Evolutionary conservation across 1,140 invertebrate genomes (phyloP).

Genomic region (Hylyphantes graminicola): DNA sequence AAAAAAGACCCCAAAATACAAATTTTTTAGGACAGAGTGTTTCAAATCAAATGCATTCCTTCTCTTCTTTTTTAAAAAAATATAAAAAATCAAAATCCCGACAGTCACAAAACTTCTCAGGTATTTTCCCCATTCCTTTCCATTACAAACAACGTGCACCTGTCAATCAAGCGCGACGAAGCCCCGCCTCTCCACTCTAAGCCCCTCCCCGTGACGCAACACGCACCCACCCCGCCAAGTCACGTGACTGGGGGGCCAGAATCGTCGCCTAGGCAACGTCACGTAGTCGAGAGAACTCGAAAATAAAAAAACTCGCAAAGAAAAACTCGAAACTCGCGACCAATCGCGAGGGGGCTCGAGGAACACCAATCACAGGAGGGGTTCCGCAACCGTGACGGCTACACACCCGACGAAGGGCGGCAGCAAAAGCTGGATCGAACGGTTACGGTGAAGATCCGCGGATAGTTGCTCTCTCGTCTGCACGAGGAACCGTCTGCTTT

Average conservation of each 20-base stretch:
- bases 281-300: constrained; percentile 48
- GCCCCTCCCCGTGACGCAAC: constrained; percentile 56
- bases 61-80: no score
- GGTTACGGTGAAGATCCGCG: constrained; percentile 45
- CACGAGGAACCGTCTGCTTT: no score
- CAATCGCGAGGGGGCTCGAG: constrained; percentile 40
- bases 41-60: no score
- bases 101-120: constrained; percentile 32
- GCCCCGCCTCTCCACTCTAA: constrained; percentile 5
- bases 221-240: constrained; percentile 30
- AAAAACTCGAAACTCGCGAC: constrained; percentile 55
- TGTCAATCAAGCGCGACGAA: constrained; percentile 54
- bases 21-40: no score
- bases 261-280: constrained; percentile 57
- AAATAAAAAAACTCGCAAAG: constrained; percentile 52
- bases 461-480: constrained; percentile 36
- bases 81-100: background rate
- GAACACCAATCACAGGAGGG: constrained; percentile 40
- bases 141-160: constrained; percentile 12
- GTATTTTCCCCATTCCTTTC: constrained; percentile 35
- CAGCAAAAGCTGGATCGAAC: constrained; percentile 56
- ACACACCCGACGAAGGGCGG: constrained; percentile 44
- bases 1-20: no score
- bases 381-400: constrained; percentile 30
- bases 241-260: constrained; percentile 46